A percentile compares a stretch with the other conserved stretches of the same genome.
These are phyloP conservation scores for Timandra comae DNA, from an alignment of 2,888 invertebrate species.

Conservation along the genomic window DNA sequence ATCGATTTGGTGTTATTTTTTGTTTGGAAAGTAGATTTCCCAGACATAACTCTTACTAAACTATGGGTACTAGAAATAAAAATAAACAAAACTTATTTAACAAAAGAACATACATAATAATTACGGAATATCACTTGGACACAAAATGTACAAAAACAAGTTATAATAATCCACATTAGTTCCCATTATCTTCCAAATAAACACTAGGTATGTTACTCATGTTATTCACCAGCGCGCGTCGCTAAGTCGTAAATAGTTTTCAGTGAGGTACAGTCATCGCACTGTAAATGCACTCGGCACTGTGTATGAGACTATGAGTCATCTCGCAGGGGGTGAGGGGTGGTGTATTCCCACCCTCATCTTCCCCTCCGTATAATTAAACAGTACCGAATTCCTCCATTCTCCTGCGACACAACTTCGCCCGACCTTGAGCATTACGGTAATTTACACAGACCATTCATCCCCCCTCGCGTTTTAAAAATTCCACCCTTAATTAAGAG, in stretches of 20 bases:
- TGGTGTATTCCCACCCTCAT: constrained; percentile 13
- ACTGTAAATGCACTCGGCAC: constrained; percentile 31
- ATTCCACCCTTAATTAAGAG: constrained; percentile 38
- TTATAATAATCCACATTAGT: too few species aligned
- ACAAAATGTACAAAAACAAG: too few species aligned
- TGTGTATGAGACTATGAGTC: constrained; percentile 28
- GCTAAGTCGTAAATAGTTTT: constrained; percentile 16
- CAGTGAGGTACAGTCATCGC: constrained; percentile 23
- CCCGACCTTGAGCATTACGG: constrained; percentile 44
- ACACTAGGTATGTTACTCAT: too few species aligned
- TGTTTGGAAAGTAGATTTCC: too few species aligned
- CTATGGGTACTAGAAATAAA: too few species aligned
- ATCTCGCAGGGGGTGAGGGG: constrained; percentile 16
- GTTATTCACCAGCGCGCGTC: constrained; percentile 28
- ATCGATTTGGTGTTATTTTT: too few species aligned
- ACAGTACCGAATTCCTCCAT: constrained; percentile 34
- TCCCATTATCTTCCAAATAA: constrained; percentile 3
- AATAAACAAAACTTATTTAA: too few species aligned
- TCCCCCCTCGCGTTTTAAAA: constrained; percentile 33
- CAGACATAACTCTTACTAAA: too few species aligned
- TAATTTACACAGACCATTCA: constrained; percentile 29
- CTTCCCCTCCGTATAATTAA: constrained; percentile 35
- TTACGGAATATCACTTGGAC: too few species aligned
- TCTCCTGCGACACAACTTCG: constrained; percentile 25
- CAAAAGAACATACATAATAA: too few species aligned